Conservation (phyloP, 2,888 invertebrate species). For the Melangyna quadrimaculata region DNA sequence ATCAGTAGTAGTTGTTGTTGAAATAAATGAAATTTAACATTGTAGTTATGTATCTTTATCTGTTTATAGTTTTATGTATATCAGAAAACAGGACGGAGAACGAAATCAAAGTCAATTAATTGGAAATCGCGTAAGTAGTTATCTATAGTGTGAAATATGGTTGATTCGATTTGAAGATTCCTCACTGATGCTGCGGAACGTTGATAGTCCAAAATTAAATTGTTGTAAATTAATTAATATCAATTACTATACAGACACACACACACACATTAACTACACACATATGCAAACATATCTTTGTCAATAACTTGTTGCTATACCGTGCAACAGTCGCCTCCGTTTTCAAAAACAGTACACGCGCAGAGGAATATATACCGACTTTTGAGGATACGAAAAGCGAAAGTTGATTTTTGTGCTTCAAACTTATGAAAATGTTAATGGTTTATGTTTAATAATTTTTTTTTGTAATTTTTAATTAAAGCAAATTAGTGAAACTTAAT, state of each 20-base stretch:
- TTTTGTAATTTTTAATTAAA: slow-evolving; percentile 60
- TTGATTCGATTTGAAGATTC: slow-evolving; percentile 46
- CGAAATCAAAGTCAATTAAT: slow-evolving; percentile 66
- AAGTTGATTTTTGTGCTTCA: slow-evolving; percentile 18
- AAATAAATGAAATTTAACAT: slow-evolving; percentile 29
- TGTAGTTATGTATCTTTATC: not conserved
- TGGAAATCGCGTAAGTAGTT: slow-evolving; percentile 47
- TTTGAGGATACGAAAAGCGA: slow-evolving; percentile 37
- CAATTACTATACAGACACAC: slow-evolving; percentile 72
- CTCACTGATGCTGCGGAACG: slow-evolving; percentile 17
- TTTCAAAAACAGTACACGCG: slow-evolving; percentile 21
- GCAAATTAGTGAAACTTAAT: slow-evolving; percentile 61
- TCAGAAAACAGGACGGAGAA: slow-evolving; percentile 30
- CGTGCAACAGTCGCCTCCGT: slow-evolving; percentile 21
- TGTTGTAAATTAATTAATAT: slow-evolving; percentile 79
- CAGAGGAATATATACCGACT: not conserved
- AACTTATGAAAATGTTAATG: not conserved
- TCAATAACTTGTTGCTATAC: slow-evolving; percentile 73
- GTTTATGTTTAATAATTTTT: not conserved
- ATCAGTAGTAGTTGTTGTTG: not conserved
- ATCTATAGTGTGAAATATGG: slow-evolving; percentile 38
- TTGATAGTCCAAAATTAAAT: slow-evolving; percentile 71
- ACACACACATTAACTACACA: not conserved
- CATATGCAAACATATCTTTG: slow-evolving; percentile 2
- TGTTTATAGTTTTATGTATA: not conserved